Evolutionary conservation across 2,888 invertebrate species (phyloP), one percentile per base, ranked within the genome.

Genomic region (Hybos culiciformis): DNA sequence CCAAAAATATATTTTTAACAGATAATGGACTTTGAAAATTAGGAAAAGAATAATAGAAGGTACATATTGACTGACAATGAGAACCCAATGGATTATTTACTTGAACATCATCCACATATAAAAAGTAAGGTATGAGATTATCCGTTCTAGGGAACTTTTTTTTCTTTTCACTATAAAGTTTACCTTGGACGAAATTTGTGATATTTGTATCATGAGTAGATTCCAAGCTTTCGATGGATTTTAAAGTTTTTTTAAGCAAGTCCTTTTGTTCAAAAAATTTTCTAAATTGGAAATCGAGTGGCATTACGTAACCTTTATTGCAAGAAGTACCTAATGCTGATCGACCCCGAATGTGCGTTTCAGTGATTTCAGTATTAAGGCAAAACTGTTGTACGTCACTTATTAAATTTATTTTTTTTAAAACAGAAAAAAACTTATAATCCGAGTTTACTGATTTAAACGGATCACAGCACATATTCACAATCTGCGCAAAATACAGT

Each of bases 131-230:
- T 14, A 31, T 26, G 12, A 12, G 11, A 4, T 14, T 14, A 15
- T 32, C 19, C 8, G 32, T 41, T 21, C 19, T 26, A 14, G 23
- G 11, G 36, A 18, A 43, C 18, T 7, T 20, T 15, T 26, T 17
- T 19, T n/a, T 20, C 20, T 43, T 43, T 23, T 33, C 24, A 39
- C 26, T 33, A 38, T 39, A 41, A 14, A 33, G 2, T 11, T n/a
- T 26, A 2, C 39, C 43, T 24, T 43, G 43, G 21, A 39, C 26
- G 34, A 43, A 39, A 43, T 43, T 43, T 19, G 19, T 20, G 20
- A 32, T 5, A 26, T 12, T 18, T 20, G 11, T 12, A 40, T 40
- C 15, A 11, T 31, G n/a, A 9, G 8, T 14, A 31, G n/a, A n/a
- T 32, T 32, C 3, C 24, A 18, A 32, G 12, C 32, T 32, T 31